These are phyloP conservation scores for Microchrysa polita DNA, from an alignment of 2,888 invertebrate species.

Conservation along the genomic window DNA sequence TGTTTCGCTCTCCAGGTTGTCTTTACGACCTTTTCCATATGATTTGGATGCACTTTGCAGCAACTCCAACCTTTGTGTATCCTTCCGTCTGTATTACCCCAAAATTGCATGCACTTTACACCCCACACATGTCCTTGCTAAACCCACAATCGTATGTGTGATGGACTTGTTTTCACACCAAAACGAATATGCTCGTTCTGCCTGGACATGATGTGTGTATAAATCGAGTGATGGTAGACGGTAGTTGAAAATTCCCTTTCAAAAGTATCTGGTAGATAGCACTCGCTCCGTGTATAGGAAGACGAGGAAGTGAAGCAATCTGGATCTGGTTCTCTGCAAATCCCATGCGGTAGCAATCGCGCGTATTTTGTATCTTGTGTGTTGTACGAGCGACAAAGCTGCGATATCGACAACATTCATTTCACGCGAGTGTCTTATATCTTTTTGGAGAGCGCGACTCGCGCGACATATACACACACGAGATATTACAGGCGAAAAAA, in stretches of 20 bases:
- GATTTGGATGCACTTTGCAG: neutral
- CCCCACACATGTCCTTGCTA: neutral
- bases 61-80: neutral
- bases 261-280: constrained; percentile 1
- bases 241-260: constrained; percentile 1
- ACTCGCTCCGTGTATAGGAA: neutral
- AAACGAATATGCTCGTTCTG: neutral
- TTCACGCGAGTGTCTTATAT: neutral
- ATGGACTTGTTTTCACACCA: neutral
- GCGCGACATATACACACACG: neutral
- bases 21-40: neutral
- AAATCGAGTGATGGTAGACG: too few species aligned
- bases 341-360: neutral
- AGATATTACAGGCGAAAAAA: constrained; percentile 11
- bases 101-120: neutral
- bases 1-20: too few species aligned
- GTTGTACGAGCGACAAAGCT: neutral
- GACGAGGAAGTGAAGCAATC: too few species aligned
- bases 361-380: neutral
- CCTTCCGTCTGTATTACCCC: neutral
- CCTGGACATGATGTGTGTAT: too few species aligned
- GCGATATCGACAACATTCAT: neutral
- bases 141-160: neutral
- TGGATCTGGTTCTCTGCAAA: constrained; percentile 1
- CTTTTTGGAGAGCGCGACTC: neutral